phyloP scores from a whole-genome alignment of 2,113 vertebrate species.

The Pelecanoides urinatrix region DNA sequence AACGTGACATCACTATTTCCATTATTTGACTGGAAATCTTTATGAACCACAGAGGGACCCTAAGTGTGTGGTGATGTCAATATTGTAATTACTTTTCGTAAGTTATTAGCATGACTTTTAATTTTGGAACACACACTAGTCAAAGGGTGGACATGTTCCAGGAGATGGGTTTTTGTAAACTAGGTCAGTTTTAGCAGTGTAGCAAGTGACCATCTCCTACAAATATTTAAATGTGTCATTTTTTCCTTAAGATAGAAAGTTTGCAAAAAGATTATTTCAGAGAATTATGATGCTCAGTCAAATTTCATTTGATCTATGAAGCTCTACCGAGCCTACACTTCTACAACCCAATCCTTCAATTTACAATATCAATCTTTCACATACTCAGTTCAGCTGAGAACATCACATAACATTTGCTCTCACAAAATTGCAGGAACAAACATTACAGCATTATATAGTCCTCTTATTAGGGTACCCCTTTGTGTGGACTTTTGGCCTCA shows the following conservation, averaged over 20 bases:
- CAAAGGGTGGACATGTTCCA: not conserved
- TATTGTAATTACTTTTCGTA: not conserved
- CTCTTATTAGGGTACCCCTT: not conserved
- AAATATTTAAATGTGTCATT: not conserved
- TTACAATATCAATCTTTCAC: not conserved
- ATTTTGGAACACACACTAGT: not conserved
- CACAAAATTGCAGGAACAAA: not conserved
- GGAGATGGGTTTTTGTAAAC: not conserved
- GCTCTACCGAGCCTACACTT: not conserved
- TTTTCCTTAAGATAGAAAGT: not conserved
- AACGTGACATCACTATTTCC: not conserved
- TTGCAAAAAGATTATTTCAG: not conserved
- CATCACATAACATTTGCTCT: not conserved
- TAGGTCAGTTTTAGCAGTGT: not conserved
- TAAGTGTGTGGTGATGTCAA: not conserved
- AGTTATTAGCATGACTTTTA: not conserved
- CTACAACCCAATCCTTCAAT: not conserved
- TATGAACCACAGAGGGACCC: not conserved
- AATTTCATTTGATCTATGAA: not conserved
- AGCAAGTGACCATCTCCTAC: not conserved
- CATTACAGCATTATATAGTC: not conserved
- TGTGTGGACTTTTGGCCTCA: not conserved
- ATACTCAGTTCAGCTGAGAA: not conserved
- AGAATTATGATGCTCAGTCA: not conserved
- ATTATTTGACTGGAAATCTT: not conserved